Percentiles rank a stretch among this genome's conserved stretches.
These are phyloP conservation scores for Sturmia bella DNA, from an alignment of 2,888 invertebrate species.

Conservation along the genomic window DNA sequence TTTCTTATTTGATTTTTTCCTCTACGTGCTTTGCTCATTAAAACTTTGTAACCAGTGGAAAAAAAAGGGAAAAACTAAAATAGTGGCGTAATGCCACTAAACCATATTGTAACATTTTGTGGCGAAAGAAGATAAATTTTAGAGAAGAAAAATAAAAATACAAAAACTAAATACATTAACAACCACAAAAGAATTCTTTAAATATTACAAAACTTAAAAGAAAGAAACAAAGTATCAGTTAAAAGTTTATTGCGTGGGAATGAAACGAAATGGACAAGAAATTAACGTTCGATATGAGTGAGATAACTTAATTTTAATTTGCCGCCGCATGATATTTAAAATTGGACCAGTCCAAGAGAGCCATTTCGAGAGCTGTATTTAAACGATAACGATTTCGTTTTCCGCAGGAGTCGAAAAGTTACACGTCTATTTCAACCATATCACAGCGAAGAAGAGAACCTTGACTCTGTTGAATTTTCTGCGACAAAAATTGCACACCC, in stretches of 20 bases:
- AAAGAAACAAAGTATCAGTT: neutral
- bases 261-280: too few relatives aligned
- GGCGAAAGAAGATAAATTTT: constrained; percentile 3
- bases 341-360: too few relatives aligned
- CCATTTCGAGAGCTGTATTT: too few relatives aligned
- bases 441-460: too few relatives aligned
- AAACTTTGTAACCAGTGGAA: neutral
- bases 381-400: too few relatives aligned
- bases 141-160: neutral
- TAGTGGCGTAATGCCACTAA: neutral
- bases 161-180: neutral
- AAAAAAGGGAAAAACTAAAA: neutral
- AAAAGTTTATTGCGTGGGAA: neutral
- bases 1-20: neutral
- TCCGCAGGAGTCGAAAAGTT: too few relatives aligned
- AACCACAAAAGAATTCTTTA: constrained; percentile 4
- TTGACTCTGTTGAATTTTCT: too few relatives aligned
- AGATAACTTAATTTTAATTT: neutral
- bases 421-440: too few relatives aligned
- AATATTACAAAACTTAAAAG: neutral
- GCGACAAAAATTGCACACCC: too few relatives aligned
- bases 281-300: too few relatives aligned
- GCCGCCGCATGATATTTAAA: too few relatives aligned
- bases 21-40: constrained; percentile 23
- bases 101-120: constrained; percentile 22